These are phyloP conservation scores for Sterrhoptilus dennistouni DNA, from an alignment of 2,113 vertebrate genomes.

Conservation along the genomic window DNA sequence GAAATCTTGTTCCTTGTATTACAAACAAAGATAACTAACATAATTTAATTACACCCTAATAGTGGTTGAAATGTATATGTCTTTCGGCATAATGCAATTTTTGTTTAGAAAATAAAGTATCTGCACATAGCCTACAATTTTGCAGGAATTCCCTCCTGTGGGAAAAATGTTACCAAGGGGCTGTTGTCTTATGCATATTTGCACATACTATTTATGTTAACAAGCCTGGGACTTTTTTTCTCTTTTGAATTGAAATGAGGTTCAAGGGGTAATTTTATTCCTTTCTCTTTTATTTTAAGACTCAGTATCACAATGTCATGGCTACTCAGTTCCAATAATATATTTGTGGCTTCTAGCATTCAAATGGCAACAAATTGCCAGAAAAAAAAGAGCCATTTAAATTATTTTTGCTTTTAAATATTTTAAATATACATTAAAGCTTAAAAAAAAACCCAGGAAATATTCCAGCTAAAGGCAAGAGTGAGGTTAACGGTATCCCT, in stretches of 20 bases:
- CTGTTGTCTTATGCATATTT: constrained; percentile 60
- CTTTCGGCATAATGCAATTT: constrained; percentile 58
- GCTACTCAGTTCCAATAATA: not conserved
- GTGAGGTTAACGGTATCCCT: constrained; percentile 28
- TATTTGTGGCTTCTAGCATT: not conserved
- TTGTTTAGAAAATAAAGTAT: constrained; percentile 65
- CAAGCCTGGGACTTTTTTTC: constrained; percentile 32
- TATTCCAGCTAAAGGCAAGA: constrained; percentile 50
- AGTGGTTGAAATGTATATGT: constrained; percentile 48
- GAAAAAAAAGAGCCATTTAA: constrained; percentile 27
- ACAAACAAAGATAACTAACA: constrained; percentile 52
- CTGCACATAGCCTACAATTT: constrained; percentile 17
- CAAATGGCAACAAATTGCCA: not conserved
- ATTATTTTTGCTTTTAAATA: constrained; percentile 23
- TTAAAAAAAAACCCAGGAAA: not conserved
- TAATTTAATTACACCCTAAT: constrained; percentile 50
- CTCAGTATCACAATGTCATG: not conserved
- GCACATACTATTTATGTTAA: constrained; percentile 58
- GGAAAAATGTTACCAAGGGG: constrained; percentile 49
- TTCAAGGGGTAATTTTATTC: not conserved
- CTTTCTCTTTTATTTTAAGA: constrained; percentile 18
- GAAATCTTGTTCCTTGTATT: constrained; percentile 37
- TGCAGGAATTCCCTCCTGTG: constrained; percentile 58
- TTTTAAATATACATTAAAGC: not conserved
- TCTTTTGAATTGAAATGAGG: constrained; percentile 8